Conservation (phyloP, 2,113 vertebrate species). For the Lipotes vexillifer region DNA sequence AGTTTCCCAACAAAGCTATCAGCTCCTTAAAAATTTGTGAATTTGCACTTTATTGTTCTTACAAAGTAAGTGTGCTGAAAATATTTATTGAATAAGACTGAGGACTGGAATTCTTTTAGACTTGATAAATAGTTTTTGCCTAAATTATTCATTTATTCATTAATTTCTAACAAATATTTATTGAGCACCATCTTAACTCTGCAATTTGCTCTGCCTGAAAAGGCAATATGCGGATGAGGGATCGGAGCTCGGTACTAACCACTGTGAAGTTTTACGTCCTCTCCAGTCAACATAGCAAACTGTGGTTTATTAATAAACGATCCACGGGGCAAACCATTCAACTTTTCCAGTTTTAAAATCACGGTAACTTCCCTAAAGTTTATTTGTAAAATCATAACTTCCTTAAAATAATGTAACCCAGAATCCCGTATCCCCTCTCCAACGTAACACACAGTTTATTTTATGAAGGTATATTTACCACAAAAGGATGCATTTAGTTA, state of each 20-base stretch:
- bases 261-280: neutral
- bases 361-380: neutral
- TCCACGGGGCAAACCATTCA: neutral
- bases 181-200: neutral
- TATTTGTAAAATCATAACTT: neutral
- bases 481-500: neutral
- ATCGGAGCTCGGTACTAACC: neutral
- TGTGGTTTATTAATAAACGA: neutral
- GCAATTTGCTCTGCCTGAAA: neutral
- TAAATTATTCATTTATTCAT: constrained; percentile 48
- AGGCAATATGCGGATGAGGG: neutral
- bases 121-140: neutral
- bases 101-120: neutral
- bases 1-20: neutral
- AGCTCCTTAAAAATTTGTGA: neutral
- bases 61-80: neutral
- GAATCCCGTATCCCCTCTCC: neutral
- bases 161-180: constrained; percentile 44
- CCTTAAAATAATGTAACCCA: neutral
- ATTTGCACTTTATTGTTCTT: neutral
- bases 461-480: neutral
- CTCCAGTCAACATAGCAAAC: neutral
- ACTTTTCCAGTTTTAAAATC: neutral
- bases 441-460: neutral
- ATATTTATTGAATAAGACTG: neutral